phyloP scores from a whole-genome alignment of 2,888 invertebrate genomes.

The Amiota minor region DNA sequence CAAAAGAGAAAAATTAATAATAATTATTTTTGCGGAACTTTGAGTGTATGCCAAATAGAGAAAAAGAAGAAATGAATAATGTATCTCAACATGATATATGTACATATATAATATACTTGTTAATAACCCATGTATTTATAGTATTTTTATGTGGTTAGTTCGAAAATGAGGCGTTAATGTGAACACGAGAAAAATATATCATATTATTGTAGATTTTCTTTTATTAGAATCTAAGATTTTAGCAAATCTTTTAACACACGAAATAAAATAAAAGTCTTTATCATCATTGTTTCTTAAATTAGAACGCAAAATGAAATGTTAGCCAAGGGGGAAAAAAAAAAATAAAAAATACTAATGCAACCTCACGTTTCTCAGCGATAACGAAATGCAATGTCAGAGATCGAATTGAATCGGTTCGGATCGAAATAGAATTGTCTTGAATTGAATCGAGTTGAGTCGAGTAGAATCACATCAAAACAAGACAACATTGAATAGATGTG shows the following conservation, averaged over 20 bases:
- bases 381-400: background rate
- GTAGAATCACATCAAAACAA: slow-evolving; percentile 2
- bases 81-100: no score
- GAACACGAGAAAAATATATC: background rate
- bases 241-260: background rate
- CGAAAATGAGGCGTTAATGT: slow-evolving; percentile 19
- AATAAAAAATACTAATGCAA: slow-evolving; percentile 4
- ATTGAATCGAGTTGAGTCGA: background rate
- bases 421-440: background rate
- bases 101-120: no score
- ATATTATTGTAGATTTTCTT: background rate
- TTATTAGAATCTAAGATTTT: background rate
- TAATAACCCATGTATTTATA: no score
- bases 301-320: slow-evolving; percentile 12
- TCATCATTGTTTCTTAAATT: slow-evolving; percentile 8
- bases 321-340: slow-evolving; percentile 1
- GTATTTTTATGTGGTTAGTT: background rate
- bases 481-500: slow-evolving; percentile 1
- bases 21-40: slow-evolving; percentile 8
- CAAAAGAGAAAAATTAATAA: background rate
- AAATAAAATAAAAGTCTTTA: background rate
- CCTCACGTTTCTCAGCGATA: slow-evolving; percentile 16
- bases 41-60: slow-evolving; percentile 13
- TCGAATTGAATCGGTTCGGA: background rate
- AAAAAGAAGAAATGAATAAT: background rate